Percentiles rank a stretch among this genome's conserved stretches.
Evolutionary conservation across 2,888 invertebrate genomes (phyloP).

Genomic region (Celastrina argiolus): DNA sequence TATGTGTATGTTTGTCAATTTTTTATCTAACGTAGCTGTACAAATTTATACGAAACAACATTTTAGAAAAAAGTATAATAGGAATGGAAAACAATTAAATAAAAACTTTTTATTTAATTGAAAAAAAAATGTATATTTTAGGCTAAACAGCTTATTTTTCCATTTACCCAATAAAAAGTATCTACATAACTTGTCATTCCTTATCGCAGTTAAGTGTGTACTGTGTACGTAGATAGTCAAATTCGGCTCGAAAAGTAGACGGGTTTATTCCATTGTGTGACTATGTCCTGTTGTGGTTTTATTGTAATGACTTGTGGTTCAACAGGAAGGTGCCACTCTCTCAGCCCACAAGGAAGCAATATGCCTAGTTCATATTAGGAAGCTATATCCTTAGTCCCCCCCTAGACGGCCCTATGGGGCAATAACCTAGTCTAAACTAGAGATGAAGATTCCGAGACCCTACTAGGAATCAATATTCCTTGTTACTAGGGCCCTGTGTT

Average conservation of each 20-base stretch:
- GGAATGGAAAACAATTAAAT: no score
- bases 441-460: no score
- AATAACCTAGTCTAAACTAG: no score
- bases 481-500: no score
- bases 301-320: background rate
- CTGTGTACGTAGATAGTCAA: background rate
- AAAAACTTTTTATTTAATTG: no score
- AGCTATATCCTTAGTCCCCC: no score
- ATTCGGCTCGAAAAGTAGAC: background rate
- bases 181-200: background rate
- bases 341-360: background rate
- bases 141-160: background rate
- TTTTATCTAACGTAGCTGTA: no score
- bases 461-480: no score
- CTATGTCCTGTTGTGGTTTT: background rate
- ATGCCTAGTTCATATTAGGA: background rate
- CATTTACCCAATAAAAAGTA: background rate
- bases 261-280: background rate
- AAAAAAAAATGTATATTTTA: background rate
- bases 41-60: no score
- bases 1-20: no score
- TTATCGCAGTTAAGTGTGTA: slow-evolving; percentile 12
- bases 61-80: no score
- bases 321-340: background rate
- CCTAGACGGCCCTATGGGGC: no score